phyloP scores from a whole-genome alignment of 1,140 invertebrate species.

The Leptinotarsa defecta region DNA sequence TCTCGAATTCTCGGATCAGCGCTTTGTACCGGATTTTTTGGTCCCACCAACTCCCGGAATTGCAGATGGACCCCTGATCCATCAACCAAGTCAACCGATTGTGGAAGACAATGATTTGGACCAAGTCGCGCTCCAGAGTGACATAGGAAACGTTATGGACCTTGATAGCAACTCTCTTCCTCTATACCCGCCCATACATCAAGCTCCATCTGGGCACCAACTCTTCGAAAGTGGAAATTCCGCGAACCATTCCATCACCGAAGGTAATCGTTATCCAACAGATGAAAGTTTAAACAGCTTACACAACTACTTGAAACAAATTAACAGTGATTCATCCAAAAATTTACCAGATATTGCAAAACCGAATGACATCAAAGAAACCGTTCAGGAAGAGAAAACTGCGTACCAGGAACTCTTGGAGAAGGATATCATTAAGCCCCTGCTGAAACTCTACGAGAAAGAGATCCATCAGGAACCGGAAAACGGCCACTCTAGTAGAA shows the following conservation, averaged over 20 bases:
- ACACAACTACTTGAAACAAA: constrained; percentile 26
- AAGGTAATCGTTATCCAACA: background rate
- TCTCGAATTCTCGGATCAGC: background rate
- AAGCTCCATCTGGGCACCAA: too few species aligned
- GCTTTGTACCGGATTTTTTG: background rate
- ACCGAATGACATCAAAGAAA: background rate
- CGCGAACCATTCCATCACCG: too few species aligned
- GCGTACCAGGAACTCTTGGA: constrained; percentile 50
- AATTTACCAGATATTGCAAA: background rate
- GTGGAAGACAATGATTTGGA: too few species aligned
- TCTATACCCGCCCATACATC: background rate
- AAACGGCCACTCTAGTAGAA: constrained; percentile 37
- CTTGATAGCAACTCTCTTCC: background rate
- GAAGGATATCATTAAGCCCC: constrained; percentile 50
- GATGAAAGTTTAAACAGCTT: constrained; percentile 15
- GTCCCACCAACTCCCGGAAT: background rate
- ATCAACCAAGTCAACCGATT: too few species aligned
- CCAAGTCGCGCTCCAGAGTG: background rate
- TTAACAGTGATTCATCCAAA: constrained; percentile 23
- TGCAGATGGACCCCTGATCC: background rate
- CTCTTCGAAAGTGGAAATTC: too few species aligned
- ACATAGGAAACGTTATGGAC: background rate
- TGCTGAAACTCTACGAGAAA: constrained; percentile 49
- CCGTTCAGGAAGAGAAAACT: constrained; percentile 41
- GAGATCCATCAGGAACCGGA: constrained; percentile 38